phyloP scores from a whole-genome alignment of 2,113 vertebrate species.

The cat (Felis catus) region DNA sequence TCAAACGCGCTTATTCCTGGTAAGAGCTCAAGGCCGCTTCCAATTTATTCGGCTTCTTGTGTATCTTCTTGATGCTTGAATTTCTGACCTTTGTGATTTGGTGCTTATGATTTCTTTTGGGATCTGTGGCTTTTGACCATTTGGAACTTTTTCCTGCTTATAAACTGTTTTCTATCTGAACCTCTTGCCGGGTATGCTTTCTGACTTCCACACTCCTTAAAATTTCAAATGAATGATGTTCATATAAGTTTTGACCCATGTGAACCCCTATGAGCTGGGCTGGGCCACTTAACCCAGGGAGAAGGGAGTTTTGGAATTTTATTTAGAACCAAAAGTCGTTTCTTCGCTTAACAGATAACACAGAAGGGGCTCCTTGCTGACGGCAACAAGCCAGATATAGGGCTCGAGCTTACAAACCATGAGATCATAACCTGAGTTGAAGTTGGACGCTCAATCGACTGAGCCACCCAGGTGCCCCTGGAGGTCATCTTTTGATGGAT shows the following conservation, averaged over 20 bases:
- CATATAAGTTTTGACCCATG: background rate
- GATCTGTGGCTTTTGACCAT: background rate
- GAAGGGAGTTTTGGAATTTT: background rate
- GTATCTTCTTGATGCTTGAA: background rate
- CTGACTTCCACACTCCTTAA: background rate
- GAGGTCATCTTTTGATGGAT: conserved; percentile 7
- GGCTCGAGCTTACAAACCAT: too few relatives aligned
- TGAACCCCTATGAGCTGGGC: background rate
- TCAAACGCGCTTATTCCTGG: background rate
- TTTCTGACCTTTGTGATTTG: background rate
- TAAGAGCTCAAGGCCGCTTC: background rate
- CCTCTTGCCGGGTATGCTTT: background rate
- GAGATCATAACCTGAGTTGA: too few relatives aligned
- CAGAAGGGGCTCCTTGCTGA: too few relatives aligned
- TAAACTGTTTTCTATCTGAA: background rate
- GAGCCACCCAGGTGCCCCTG: too few relatives aligned
- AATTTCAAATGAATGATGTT: background rate
- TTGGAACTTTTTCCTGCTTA: background rate
- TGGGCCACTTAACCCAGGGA: background rate
- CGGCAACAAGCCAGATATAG: too few relatives aligned
- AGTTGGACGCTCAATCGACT: too few relatives aligned
- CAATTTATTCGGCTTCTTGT: background rate
- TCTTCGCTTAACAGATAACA: background rate
- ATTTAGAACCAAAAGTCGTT: background rate
- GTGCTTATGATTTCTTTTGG: background rate